These are phyloP conservation scores for Mus spicilegus DNA, from an alignment of 2,113 vertebrate genomes.

Conservation along the genomic window DNA sequence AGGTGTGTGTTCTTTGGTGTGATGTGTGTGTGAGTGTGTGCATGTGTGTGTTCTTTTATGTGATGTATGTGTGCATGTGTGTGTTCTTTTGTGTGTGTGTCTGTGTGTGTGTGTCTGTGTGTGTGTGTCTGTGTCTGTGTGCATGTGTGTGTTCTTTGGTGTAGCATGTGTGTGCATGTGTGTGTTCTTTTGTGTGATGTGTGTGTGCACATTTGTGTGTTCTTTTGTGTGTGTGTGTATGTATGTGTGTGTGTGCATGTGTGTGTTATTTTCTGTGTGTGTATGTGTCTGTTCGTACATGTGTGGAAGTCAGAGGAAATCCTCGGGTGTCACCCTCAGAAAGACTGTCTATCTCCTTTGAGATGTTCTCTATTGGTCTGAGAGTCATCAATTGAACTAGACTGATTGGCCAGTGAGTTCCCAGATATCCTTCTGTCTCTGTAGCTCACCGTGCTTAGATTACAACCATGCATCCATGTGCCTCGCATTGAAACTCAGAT, in stretches of 20 bases:
- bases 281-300: neutral
- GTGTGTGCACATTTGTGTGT: no score
- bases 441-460: no score
- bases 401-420: neutral
- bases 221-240: neutral
- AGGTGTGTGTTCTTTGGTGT: no score
- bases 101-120: neutral
- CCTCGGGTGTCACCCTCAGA: neutral
- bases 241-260: neutral
- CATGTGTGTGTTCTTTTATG: no score
- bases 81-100: neutral
- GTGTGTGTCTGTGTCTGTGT: neutral
- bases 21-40: no score
- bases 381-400: neutral
- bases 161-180: neutral
- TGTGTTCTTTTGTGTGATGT: no score
- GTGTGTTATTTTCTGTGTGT: neutral
- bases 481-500: neutral
- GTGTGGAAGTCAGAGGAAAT: neutral
- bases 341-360: neutral
- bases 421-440: neutral
- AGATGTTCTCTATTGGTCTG: neutral
- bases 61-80: neutral
- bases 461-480: neutral
- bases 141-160: no score